These are phyloP conservation scores for Verasper variegatus DNA, from an alignment of 2,113 vertebrate species.

Conservation along the genomic window DNA sequence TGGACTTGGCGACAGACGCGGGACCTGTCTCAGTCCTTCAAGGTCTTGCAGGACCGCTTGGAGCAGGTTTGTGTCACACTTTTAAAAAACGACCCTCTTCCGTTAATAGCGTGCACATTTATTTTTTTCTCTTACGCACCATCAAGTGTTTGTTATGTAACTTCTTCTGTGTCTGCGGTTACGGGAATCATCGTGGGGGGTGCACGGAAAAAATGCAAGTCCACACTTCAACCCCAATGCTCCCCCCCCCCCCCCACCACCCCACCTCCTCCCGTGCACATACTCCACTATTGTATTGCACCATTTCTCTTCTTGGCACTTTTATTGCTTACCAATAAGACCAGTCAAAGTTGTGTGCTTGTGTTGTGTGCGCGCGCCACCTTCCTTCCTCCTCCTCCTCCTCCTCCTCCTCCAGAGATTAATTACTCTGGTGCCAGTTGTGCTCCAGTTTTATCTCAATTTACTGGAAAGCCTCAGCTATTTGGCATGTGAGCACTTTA, in stretches of 20 bases:
- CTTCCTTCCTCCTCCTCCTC: constrained; percentile 43
- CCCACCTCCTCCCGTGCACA: constrained; percentile 8
- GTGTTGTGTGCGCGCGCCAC: constrained; percentile 44
- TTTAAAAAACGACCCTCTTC: background rate
- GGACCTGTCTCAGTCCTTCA: constrained; percentile 83
- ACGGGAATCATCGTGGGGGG: constrained; percentile 67
- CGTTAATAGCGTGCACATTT: constrained; percentile 14
- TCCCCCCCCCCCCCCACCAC: background rate
- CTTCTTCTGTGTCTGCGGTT: constrained; percentile 63
- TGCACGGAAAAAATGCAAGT: constrained; percentile 58
- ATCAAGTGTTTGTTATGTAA: constrained; percentile 66
- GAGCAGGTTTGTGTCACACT: constrained; percentile 78
- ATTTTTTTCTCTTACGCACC: constrained; percentile 38
- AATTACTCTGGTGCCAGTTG: constrained; percentile 74
- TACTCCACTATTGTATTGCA: constrained; percentile 36
- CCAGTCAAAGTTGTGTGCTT: constrained; percentile 62
- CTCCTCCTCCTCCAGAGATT: constrained; percentile 59
- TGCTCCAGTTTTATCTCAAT: constrained; percentile 77
- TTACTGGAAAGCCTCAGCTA: constrained; percentile 80
- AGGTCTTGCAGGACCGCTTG: constrained; percentile 82
- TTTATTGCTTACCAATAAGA: constrained; percentile 67
- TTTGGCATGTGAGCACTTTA: constrained; percentile 64
- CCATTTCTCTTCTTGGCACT: constrained; percentile 55
- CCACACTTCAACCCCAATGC: constrained; percentile 19
- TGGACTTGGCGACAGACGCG: constrained; percentile 85